These are phyloP conservation scores for Neoaliturus tenellus DNA, from an alignment of 2,888 invertebrate species.

Conservation along the genomic window DNA sequence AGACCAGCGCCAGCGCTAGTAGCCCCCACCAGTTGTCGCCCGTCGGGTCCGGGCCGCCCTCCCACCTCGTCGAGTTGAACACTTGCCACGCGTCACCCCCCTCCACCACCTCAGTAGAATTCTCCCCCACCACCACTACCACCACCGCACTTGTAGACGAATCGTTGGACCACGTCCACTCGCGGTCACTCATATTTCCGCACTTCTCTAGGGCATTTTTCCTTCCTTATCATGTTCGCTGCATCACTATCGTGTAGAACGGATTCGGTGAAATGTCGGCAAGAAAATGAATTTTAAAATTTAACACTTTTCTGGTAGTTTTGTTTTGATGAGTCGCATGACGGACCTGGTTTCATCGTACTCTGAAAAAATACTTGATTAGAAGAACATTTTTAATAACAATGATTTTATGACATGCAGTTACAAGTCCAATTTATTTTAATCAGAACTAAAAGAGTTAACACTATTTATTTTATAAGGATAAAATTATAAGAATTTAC, in stretches of 20 bases:
- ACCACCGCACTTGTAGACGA: conserved; percentile 13
- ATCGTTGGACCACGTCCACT: conserved; percentile 30
- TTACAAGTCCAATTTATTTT: too few species aligned
- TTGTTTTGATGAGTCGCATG: background rate
- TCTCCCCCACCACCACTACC: background rate
- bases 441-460: too few species aligned
- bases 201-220: conserved; percentile 24
- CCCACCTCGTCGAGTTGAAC: background rate
- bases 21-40: conserved; percentile 87
- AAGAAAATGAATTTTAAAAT: background rate
- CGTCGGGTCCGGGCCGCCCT: background rate
- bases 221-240: conserved; percentile 37
- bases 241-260: background rate
- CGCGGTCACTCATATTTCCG: conserved; percentile 33
- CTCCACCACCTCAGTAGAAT: background rate
- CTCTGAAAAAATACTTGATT: background rate
- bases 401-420: too few species aligned
- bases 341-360: background rate
- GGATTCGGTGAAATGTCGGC: background rate
- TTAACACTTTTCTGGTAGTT: too few species aligned
- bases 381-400: too few species aligned
- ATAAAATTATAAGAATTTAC: too few species aligned
- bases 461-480: too few species aligned
- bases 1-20: conserved; percentile 84
- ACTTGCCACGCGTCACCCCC: conserved; percentile 15